These are phyloP conservation scores for Bambusicola thoracicus DNA, from an alignment of 2,113 vertebrate species.

Conservation along the genomic window DNA sequence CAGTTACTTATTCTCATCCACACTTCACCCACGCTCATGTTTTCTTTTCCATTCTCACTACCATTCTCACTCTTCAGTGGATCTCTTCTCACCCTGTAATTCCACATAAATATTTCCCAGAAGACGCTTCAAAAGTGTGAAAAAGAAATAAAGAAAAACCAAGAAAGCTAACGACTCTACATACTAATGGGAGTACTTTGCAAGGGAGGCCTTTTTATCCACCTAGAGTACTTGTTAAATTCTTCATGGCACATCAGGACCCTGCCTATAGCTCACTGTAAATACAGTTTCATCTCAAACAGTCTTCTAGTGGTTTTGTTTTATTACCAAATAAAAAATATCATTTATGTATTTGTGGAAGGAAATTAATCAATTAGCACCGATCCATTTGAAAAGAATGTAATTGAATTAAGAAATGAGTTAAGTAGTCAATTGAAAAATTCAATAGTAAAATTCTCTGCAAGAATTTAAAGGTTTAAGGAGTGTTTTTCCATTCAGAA, in stretches of 20 bases:
- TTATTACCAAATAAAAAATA: not conserved
- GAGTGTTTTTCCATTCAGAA: not conserved
- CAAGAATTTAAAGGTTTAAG: not conserved
- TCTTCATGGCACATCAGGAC: not conserved
- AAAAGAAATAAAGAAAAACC: not conserved
- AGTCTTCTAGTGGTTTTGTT: not conserved
- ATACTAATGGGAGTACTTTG: not conserved
- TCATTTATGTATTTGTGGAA: not conserved
- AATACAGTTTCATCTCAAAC: not conserved
- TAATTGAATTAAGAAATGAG: not conserved
- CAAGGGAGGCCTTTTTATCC: not conserved
- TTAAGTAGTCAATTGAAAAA: not conserved
- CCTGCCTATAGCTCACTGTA: not conserved
- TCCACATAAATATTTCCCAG: not conserved
- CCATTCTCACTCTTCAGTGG: not conserved
- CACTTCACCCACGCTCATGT: not conserved
- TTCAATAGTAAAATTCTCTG: not conserved
- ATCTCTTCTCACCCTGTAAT: not conserved
- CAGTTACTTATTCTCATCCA: not conserved
- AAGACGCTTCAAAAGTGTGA: not conserved
- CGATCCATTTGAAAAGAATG: not conserved
- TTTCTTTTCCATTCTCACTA: not conserved
- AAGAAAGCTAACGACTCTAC: not conserved
- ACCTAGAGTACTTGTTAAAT: not conserved
- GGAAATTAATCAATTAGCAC: not conserved